A percentile compares a stretch with the other conserved stretches of the same genome.
These are phyloP conservation scores for Eupithecia centaureata DNA, from an alignment of 2,888 invertebrate species.

Conservation along the genomic window DNA sequence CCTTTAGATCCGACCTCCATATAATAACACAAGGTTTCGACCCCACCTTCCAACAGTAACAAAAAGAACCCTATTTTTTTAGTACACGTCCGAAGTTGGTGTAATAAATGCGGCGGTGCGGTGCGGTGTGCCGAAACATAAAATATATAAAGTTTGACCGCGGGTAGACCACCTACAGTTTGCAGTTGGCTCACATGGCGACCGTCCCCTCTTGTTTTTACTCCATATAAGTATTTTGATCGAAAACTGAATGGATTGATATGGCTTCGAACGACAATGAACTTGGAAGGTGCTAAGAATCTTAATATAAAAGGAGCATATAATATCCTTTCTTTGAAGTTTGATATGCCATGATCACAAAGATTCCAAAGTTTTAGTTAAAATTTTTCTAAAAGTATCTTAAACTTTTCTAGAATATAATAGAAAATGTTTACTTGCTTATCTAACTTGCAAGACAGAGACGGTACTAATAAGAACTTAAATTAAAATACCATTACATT, in stretches of 20 bases:
- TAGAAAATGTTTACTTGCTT: not conserved
- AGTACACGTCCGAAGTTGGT: slow-evolving; percentile 51
- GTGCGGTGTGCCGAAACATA: slow-evolving; percentile 69
- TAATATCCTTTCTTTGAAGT: not conserved
- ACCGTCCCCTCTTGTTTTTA: slow-evolving; percentile 11
- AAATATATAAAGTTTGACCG: slow-evolving; percentile 82
- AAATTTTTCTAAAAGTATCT: no score
- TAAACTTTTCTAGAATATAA: not conserved
- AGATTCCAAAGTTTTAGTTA: no score
- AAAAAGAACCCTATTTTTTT: slow-evolving; percentile 46
- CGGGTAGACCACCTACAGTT: slow-evolving; percentile 66
- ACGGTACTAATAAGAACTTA: no score
- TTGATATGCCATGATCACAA: no score
- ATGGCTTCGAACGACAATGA: not conserved
- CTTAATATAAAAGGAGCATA: no score
- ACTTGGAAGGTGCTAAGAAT: not conserved
- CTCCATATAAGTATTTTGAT: not conserved
- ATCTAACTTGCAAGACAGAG: no score
- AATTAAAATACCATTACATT: no score
- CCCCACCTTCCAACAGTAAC: slow-evolving; percentile 35
- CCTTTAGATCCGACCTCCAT: not conserved
- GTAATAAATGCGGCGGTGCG: slow-evolving; percentile 71
- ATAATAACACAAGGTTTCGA: slow-evolving; percentile 24
- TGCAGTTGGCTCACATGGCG: slow-evolving; percentile 58
- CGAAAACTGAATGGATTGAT: not conserved